These are phyloP conservation scores for Calliphora vicina DNA, from an alignment of 1,140 invertebrate genomes.

Conservation along the genomic window DNA sequence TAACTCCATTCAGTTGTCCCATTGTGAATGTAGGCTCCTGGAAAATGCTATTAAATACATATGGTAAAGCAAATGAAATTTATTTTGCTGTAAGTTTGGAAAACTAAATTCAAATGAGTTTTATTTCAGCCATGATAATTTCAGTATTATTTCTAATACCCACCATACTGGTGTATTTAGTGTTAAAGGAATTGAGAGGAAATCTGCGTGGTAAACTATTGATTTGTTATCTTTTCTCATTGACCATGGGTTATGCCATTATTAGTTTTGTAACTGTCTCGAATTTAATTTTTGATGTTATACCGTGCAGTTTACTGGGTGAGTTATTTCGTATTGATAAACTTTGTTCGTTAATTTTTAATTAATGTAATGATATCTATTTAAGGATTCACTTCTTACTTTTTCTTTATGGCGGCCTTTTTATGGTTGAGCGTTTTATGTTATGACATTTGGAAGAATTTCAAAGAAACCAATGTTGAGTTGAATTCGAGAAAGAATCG, in stretches of 20 bases:
- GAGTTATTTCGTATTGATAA: background rate
- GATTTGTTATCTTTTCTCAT: slow-evolving; percentile 73
- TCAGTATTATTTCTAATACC: slow-evolving; percentile 73
- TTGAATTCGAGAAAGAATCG: slow-evolving; percentile 47
- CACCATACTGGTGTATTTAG: slow-evolving; percentile 75
- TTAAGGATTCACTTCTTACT: slow-evolving; percentile 73
- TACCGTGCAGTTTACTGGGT: slow-evolving; percentile 24
- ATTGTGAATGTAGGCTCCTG: background rate
- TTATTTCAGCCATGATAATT: slow-evolving; percentile 67
- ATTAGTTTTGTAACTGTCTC: slow-evolving; percentile 63
- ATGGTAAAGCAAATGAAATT: background rate
- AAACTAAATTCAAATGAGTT: no score
- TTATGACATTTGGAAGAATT: slow-evolving; percentile 76
- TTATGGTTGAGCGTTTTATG: slow-evolving; percentile 82
- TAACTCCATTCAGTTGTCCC: slow-evolving; percentile 30
- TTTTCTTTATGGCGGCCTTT: slow-evolving; percentile 76
- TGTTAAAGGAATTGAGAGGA: slow-evolving; percentile 71
- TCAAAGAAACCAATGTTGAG: slow-evolving; percentile 65
- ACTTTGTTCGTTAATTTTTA: background rate
- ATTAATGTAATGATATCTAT: background rate
- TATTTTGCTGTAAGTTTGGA: no score
- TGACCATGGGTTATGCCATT: slow-evolving; percentile 69
- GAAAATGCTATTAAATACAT: background rate
- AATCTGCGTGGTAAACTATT: slow-evolving; percentile 77
- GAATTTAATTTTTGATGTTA: background rate